Base-by-base conservation (phyloP, 2,797 vertebrate genomes). In the Emydoidea blandingii region DNA sequence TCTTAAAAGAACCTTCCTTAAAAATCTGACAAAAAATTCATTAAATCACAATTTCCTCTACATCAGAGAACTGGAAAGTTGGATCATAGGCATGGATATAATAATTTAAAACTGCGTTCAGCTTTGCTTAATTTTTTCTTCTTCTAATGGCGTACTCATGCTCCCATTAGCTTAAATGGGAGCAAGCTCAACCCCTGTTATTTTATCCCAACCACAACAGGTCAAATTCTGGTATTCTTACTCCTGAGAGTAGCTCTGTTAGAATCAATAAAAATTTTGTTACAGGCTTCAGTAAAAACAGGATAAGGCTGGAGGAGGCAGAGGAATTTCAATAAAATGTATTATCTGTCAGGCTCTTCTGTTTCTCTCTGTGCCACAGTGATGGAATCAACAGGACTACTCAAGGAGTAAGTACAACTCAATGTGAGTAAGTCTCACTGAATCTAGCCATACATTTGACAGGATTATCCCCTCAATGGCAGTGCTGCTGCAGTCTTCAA, bases 261-360 rank as follows among this genome's bases (percentile, higher is more conserved):
- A 10, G 0, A 81, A 68, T 81, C 11, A 1, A 5, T 83, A 54
- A 37, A 2, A 83, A 19, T 50, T 62, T 1, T 65, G 87, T 79
- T 79, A 87, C 10, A 27, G 23, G 54, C 3, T 41, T 93, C 31
- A 79, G 15, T 53, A 8, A 44, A 83, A 89, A 11, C 1, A 88
- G 6, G 5, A 79, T 62, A 21, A 81, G 72, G 8, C 18, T 79
- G 12, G 18, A 86, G 5, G 15, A 85, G 1, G 79, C 1, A 92
- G 15, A 83, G 12, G 7, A 91, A 31, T 21, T 85, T 57, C 81
- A 93, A 94, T 47, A 50, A 68, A 92, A 81, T 49, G 18, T 78
- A 1, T 0, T 90, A 34, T 12, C 6, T 11, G 44, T 10, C 79
- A 0, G 14, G 12, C 31, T 80, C 8, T 82, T 1, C 8, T 92